Evolutionary conservation across 1,140 invertebrate genomes (phyloP).

Genomic region (Brachionus rubens): DNA sequence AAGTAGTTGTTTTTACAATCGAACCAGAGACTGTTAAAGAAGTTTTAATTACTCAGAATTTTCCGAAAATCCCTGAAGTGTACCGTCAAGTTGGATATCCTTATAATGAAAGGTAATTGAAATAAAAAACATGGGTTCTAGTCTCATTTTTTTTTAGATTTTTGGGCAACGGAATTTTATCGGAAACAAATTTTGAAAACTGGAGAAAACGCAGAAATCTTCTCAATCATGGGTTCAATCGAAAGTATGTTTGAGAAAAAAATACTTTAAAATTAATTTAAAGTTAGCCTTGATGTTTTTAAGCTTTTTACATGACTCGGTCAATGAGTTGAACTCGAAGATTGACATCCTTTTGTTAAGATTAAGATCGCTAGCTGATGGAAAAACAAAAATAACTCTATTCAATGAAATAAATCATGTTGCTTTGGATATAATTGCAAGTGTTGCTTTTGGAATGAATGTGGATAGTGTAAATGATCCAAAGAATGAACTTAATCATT

Average conservation of each 20-base stretch:
- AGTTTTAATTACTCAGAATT: conserved; percentile 25
- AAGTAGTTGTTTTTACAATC: conserved; percentile 43
- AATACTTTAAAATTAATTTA: no score
- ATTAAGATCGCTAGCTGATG: conserved; percentile 9
- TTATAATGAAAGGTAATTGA: conserved; percentile 23
- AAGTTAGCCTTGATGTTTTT: no score
- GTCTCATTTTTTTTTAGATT: background rate
- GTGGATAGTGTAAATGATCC: conserved; percentile 36
- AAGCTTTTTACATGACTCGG: conserved; percentile 7
- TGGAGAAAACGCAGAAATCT: conserved; percentile 13
- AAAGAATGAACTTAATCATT: conserved; percentile 41
- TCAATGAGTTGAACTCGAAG: conserved; percentile 20
- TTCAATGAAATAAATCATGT: conserved; percentile 43
- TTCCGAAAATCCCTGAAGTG: conserved; percentile 40
- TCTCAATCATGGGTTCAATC: conserved; percentile 21
- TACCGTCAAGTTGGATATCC: conserved; percentile 34
- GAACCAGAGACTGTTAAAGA: conserved; percentile 26
- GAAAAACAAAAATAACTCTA: background rate
- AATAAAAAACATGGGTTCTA: background rate
- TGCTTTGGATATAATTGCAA: conserved; percentile 40
- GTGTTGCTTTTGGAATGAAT: conserved; percentile 21
- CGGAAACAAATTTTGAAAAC: conserved; percentile 1
- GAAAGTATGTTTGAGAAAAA: background rate
- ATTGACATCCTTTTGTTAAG: background rate
- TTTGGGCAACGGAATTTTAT: conserved; percentile 20